Percentiles rank a stretch among this genome's conserved stretches.
Evolutionary conservation across 2,888 invertebrate species (phyloP).

Genomic region (Acleris cristana): DNA sequence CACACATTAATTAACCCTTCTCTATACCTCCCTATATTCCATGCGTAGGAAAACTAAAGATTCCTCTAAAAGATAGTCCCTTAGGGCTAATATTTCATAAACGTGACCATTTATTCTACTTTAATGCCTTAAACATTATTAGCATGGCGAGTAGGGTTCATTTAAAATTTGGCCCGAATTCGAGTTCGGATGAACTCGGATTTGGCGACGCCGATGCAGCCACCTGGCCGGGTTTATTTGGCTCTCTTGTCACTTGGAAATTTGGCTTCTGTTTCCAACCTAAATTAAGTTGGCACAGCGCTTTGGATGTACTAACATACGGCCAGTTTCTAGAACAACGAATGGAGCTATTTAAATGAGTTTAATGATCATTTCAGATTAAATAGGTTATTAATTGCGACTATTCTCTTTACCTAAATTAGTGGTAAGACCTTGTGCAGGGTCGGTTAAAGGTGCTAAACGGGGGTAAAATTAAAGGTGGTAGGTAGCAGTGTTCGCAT

Average conservation of each 20-base stretch:
- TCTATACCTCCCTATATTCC: slow-evolving; percentile 5
- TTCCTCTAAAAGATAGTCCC: slow-evolving; percentile 62
- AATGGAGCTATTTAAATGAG: neutral
- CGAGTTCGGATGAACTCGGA: slow-evolving; percentile 40
- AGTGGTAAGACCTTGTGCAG: no score
- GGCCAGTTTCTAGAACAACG: slow-evolving; percentile 10
- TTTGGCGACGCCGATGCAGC: slow-evolving; percentile 51
- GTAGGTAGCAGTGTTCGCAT: no score
- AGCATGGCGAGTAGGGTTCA: slow-evolving; percentile 47
- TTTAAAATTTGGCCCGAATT: slow-evolving; percentile 65
- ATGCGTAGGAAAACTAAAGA: slow-evolving; percentile 48
- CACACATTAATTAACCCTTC: neutral
- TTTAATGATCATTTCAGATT: no score
- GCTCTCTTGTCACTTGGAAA: slow-evolving; percentile 52
- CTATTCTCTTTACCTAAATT: no score
- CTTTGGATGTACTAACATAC: slow-evolving; percentile 23
- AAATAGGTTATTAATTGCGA: no score
- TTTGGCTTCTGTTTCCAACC: slow-evolving; percentile 55
- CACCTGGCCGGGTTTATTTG: slow-evolving; percentile 62
- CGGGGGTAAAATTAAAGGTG: no score
- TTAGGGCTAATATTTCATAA: slow-evolving; percentile 80
- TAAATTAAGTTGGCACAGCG: slow-evolving; percentile 54
- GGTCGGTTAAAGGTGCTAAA: no score
- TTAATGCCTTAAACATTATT: slow-evolving; percentile 36
- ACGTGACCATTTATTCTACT: slow-evolving; percentile 65